Base-by-base conservation (phyloP, 2,888 invertebrate species). In the Omphaloscelis lunosa region DNA sequence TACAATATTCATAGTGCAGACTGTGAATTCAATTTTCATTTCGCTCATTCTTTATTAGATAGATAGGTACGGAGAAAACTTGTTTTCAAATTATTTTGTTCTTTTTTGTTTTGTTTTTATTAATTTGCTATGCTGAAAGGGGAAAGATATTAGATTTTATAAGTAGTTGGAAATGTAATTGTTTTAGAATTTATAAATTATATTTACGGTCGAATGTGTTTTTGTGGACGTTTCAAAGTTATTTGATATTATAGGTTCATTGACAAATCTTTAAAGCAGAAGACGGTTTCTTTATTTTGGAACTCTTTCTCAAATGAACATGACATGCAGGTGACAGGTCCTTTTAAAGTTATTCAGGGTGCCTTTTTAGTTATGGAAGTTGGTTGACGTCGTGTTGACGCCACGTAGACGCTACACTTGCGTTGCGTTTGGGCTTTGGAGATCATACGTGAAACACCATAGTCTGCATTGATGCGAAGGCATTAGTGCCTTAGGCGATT, bases 1-100 rank as follows among this genome's bases (percentile, higher is more conserved):
- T 41, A 71, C 58, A 68, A 75, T 81, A 70, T 82, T 85, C 69
- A 61, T 29, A 85, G 41, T 39, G 34, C 66, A 85, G 72, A 68
- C 56, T 39, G 39, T 1, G 34, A 29, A 73, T 72, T 65, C 59
- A 27, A 61, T 76, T 82, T 75, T 45, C 41, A 82, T 75, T 68
- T 82, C n/a, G 27, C 56, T 81, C 17, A 29, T 39, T 71, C 15
- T n/a, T 29, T 82, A 79, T 61, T 29, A 65, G 41, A 48, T 9
- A 34, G n/a, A 45, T 20, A 45, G 11, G 29, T 67, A 48, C 9
- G 74, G 39, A 71, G 61, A 58, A 82, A 82, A 72, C 20, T 61
- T 68, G 53, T 59, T 81, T 74, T 71, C 1, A 20, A 74, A 53
- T 39, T 45, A 29, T 58, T 78, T 58, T 51, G 41, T 56, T 84